phyloP scores from a whole-genome alignment of 2,797 vertebrate species.

The Sebastiscus albofasciatus region DNA sequence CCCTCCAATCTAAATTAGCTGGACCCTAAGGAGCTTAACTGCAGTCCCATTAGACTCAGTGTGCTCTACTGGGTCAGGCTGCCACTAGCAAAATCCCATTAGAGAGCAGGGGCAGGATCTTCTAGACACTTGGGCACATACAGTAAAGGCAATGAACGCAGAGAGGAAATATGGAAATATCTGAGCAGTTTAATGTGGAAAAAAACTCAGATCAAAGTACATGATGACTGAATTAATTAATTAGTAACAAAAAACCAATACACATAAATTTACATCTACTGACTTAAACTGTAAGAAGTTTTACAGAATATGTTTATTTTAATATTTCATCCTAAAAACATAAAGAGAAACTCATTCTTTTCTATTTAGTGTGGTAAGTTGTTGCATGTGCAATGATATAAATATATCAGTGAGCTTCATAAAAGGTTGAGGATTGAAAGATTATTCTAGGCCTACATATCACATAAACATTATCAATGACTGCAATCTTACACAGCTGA shows the following conservation, averaged over 20 bases:
- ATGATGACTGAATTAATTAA: not conserved
- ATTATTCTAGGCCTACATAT: not conserved
- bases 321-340: not conserved
- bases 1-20: slow-evolving; percentile 72
- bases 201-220: not conserved
- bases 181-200: not conserved
- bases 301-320: not conserved
- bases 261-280: not conserved
- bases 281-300: not conserved
- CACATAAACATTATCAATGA: not conserved
- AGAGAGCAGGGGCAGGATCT: slow-evolving; percentile 47
- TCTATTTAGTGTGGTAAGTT: not conserved
- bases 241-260: not conserved
- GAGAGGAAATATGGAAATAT: not conserved
- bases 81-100: slow-evolving; percentile 77
- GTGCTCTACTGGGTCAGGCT: slow-evolving; percentile 64
- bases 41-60: slow-evolving; percentile 49
- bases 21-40: slow-evolving; percentile 78
- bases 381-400: not conserved
- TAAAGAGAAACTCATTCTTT: not conserved
- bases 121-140: not conserved
- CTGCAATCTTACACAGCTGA: not conserved
- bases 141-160: not conserved
- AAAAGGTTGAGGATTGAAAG: not conserved
- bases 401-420: not conserved